Base-by-base conservation (phyloP, 2,888 invertebrate genomes). In the Andrena minutula region DNA sequence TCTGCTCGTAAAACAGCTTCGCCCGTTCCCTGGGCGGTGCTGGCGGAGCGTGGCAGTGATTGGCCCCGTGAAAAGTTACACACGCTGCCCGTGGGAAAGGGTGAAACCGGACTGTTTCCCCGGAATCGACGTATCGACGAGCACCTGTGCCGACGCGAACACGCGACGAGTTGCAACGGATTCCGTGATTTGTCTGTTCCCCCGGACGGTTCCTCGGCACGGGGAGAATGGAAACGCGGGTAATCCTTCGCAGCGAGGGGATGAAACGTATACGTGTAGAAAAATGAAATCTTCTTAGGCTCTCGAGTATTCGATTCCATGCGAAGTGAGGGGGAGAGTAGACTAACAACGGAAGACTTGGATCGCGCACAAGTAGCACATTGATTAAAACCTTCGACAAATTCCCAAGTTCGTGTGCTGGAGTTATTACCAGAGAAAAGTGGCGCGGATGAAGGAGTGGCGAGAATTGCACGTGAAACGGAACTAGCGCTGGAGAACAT, bases 1-100 rank as follows among this genome's bases (percentile, higher is more conserved):
- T 58, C 78, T 63, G 76, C 81, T 88, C 87, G 82, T 91, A 89
- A 90, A 91, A 90, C 82, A 85, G 82, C 82, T 88, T 80, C 83
- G 85, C 63, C 79, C 80, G 47, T 83, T 83, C 78, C 88, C 0
- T 23, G 20, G n/a, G 53, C 20, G 26, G 83, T 72, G 82, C 60
- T 7, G 66, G 12, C n/a, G 23, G 47, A 32, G 32, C n/a, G 53
- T 53, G 30, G 8, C 10, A 12, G 35, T 32, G 71, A 49, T 61
- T 30, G 47, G 26, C 23, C 51, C 8, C 23, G 10, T 20, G 32
- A n/a, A 79, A 56, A 49, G 53, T 26, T 53, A 16, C 12, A 35
- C 26, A 20, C 63, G 30, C 26, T 8, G 35, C 8, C 16, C 12
- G 20, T 20, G 30, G 56, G 23, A 56, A 32, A 12, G 41, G 32